Evolutionary conservation across 2,113 vertebrate species (phyloP), one percentile per base, ranked within the genome.

Genomic region (Nymphicus hollandicus): DNA sequence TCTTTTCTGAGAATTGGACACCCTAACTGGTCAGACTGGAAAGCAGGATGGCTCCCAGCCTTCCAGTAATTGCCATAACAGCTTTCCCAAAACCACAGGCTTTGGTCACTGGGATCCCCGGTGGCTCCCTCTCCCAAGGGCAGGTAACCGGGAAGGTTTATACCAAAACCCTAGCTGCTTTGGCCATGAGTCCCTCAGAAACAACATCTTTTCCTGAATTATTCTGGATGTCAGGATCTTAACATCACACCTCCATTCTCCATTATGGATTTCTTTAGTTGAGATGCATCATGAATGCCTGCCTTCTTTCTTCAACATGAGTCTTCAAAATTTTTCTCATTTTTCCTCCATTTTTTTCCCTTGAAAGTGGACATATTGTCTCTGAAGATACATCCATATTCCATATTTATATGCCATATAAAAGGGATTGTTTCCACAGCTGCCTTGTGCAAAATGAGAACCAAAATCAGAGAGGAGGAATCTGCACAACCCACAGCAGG

Each of bases 11-110:
- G 76, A 88, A 52, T 1, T 76, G 43, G n/a, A 31, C 33, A 47
- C 31, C 29, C 41, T 76, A 81, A 64, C 73, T 91, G 56, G 90
- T 91, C 71, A 88, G 63, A 86, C 88, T 65, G 82, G 92, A 95
- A 90, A 68, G 58, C 7, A 72, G 65, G n/a, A 91, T 56, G 24
- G n/a, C 65, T 96, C 27, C 55, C 49, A 87, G 47, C 29, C n/a
- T 95, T 60, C 18, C 29, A 78, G 35, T 55, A 74, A 89, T 31
- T 5, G 0, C 47, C 24, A 17, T 31, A 24, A 88, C 79, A 82
- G 66, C 44, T 80, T 81, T 91, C 31, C 49, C 68, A 61, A 94
- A 91, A 52, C 52, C 53, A 69, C 86, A 94, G 43, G 20, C 69
- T 73, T 37, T 39, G 60, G 5, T 86, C 50, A 33, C 31, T 71